Conservation (phyloP, 2,113 vertebrate species). For the Strigops habroptila region DNA sequence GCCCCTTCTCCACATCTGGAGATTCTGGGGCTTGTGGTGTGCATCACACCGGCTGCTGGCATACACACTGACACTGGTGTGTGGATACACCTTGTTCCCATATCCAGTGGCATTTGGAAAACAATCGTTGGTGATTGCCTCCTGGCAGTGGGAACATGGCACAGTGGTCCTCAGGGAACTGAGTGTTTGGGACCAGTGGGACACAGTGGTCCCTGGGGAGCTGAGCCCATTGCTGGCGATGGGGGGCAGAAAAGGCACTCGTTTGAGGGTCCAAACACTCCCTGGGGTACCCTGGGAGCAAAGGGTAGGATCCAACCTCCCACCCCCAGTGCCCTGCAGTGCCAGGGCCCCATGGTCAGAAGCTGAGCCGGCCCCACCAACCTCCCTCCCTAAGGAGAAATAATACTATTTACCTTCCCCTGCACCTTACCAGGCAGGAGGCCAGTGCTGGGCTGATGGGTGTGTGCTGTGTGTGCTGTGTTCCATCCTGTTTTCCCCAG, state of each 20-base stretch:
- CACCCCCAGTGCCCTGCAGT: rapidly evolving
- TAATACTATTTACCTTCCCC: background rate
- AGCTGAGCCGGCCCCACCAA: rapidly evolving
- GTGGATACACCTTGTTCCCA: background rate
- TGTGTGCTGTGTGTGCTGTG: background rate
- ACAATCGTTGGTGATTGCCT: background rate
- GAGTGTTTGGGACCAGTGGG: too few species aligned
- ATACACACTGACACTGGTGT: rapidly evolving
- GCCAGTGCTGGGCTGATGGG: rapidly evolving
- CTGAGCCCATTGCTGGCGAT: background rate
- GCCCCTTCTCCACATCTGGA: background rate
- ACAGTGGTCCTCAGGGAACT: too few species aligned
- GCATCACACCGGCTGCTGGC: rapidly evolving
- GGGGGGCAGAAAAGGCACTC: background rate
- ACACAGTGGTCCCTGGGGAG: background rate
- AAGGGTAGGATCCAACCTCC: background rate
- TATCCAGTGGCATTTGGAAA: background rate
- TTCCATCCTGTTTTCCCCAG: background rate
- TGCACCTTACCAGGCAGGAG: background rate
- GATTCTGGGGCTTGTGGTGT: rapidly evolving
- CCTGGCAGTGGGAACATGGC: background rate
- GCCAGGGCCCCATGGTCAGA: rapidly evolving
- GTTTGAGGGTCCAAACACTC: background rate
- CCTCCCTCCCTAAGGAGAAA: background rate
- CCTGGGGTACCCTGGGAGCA: rapidly evolving